Base-by-base conservation (phyloP, 1,140 invertebrate species). In the Procambarus clarkii region DNA sequence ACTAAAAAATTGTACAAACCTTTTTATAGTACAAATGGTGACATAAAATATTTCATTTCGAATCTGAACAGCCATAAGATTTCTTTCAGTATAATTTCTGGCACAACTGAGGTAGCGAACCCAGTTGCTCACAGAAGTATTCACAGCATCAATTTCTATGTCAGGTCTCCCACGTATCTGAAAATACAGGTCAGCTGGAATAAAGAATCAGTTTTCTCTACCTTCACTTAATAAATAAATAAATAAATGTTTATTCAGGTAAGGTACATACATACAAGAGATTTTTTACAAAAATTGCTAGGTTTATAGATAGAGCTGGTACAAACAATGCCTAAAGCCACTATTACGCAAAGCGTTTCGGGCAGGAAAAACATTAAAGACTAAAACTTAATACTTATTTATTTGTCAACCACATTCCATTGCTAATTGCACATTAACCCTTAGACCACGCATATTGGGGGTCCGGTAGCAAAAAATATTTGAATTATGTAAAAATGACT, bases 21-120 rank as follows among this genome's bases (percentile, higher is more conserved):
- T 86, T 18, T n/a, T 11, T 50, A 86, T 86, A 11, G 15, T 48
- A 34, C 18, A 48, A 34, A 34, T 86, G 83, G 83, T 86, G 46
- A 86, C 71, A 34, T 76, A 86, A 48, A 86, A 86, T 76, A 86
- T 86, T 54, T 86, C 83, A 76, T 76, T 77, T 34, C 58, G 45
- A 34, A 76, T 74, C 83, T 86, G 83, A 69, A 86, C 76, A 5
- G 83, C 83, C 34, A 86, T 76, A 50, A 86, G 69, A 64, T 86
- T 86, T 58, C 71, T 86, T 54, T 86, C 83, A 11, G 11, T 46
- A 74, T 86, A 76, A 64, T 86, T 86, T 13, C 83, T 74, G 15
- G 83, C 83, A 50, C 83, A 86, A 45, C 76, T 86, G 21, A 86
- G 24, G 69, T 86, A 86, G 71, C 83, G 83, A 74, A 24, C 48